Conservation (phyloP, 2,888 invertebrate species). For the Halictus quadricinctus region DNA sequence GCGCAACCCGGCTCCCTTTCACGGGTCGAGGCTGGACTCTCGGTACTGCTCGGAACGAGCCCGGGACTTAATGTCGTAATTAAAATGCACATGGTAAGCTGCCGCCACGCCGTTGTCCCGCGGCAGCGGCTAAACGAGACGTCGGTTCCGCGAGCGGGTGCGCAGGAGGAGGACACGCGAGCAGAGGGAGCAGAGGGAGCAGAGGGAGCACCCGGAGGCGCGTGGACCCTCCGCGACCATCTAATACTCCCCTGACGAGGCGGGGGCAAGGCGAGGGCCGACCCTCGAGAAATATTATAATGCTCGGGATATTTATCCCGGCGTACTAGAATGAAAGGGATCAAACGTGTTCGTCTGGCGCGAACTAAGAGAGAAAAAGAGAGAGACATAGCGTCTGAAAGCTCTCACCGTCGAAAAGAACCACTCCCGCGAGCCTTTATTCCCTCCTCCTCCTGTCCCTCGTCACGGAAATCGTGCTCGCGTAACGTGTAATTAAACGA, state of each 20-base stretch:
- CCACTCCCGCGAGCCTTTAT: background rate
- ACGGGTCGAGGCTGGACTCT: slow-evolving; percentile 12
- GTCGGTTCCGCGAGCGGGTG: slow-evolving; percentile 42
- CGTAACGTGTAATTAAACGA: slow-evolving; percentile 33
- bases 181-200: slow-evolving; percentile 61
- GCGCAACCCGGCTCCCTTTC: slow-evolving; percentile 37
- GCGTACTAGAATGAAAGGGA: slow-evolving; percentile 41
- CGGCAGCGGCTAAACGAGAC: slow-evolving; percentile 71
- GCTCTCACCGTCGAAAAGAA: slow-evolving; percentile 13
- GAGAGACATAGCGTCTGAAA: background rate
- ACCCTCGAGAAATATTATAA: slow-evolving; percentile 66
- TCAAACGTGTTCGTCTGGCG: slow-evolving; percentile 33
- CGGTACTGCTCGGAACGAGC: slow-evolving; percentile 65
- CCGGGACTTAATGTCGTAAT: slow-evolving; percentile 76
- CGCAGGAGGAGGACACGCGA: slow-evolving; percentile 41
- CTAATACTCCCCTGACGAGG: slow-evolving; percentile 29
- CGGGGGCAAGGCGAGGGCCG: slow-evolving; percentile 30
- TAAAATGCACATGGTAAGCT: slow-evolving; percentile 78
- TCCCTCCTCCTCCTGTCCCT: background rate
- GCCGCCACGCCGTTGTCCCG: slow-evolving; percentile 70
- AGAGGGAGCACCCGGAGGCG: slow-evolving; percentile 58
- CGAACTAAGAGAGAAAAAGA: background rate
- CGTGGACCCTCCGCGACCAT: slow-evolving; percentile 46
- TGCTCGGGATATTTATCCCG: slow-evolving; percentile 63
- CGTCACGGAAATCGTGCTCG: slow-evolving; percentile 8